Evolutionary conservation across 2,797 vertebrate species (phyloP).

Genomic region (Sarcophilus harrisii): DNA sequence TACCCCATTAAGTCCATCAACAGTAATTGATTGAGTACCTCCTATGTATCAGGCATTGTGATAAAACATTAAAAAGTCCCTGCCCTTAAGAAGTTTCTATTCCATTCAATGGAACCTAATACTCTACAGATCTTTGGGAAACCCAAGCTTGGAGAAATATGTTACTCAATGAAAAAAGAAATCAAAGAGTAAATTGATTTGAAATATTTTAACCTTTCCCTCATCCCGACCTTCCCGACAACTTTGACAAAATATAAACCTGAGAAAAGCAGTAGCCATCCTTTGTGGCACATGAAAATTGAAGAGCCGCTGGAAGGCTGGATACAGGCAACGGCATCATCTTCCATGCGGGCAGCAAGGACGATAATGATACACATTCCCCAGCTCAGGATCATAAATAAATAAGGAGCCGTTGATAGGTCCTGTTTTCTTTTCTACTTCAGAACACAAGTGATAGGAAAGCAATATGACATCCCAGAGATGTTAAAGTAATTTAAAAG

Average conservation of each 20-base stretch:
- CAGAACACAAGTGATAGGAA: slow-evolving; percentile 26
- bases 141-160: neutral
- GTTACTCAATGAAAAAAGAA: neutral
- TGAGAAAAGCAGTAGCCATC: neutral
- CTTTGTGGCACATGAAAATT: neutral
- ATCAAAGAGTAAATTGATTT: neutral
- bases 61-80: neutral
- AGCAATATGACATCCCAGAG: slow-evolving; percentile 45
- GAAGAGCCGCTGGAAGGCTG: slow-evolving; percentile 10
- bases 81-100: neutral
- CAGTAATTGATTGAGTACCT: neutral
- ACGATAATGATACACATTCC: slow-evolving; percentile 48
- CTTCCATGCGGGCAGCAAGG: neutral
- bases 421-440: slow-evolving; percentile 22
- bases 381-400: slow-evolving; percentile 24
- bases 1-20: neutral
- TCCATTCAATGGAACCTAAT: neutral
- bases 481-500: slow-evolving; percentile 58
- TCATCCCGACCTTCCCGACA: slow-evolving; percentile 10
- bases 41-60: no score
- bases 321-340: neutral
- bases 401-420: slow-evolving; percentile 60
- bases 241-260: slow-evolving; percentile 20
- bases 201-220: accelerated
- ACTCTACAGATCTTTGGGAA: neutral